Base-by-base conservation (phyloP, 2,888 invertebrate genomes). In the Agonopterix arenella region DNA sequence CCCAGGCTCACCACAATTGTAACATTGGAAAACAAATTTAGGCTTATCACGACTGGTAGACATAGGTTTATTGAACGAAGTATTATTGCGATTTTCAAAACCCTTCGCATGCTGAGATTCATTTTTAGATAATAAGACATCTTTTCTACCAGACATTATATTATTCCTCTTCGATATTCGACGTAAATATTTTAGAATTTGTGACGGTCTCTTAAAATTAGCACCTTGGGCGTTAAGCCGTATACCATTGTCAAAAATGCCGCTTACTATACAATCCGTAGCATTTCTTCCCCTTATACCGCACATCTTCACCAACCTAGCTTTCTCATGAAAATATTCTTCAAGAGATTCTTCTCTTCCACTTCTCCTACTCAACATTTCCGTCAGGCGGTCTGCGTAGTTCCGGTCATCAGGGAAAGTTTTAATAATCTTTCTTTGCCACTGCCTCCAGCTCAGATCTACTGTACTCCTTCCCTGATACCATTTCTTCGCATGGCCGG, bases 381-480 rank as follows among this genome's bases (percentile, higher is more conserved):
- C 58, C 1, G 11, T 18, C 2, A 62, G 47, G 8, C 57, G 42
- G 11, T 55, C 56, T 1, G 55, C 55, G 44, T 60, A 58, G 44
- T 61, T 61, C 10, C 52, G 36, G 10, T 56, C 58, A 37, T 54
- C 53, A 1, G 61, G 59, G 45, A 64, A 64, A 13, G 54, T 52
- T 38, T 47, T 48, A 1, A 55, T 2, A 8, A 64, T 44, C 46
- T 57, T 57, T 4, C 36, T 43, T 28, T 61, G 56, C 60, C 60
- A 60, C 46, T 60, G 45, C 3, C 13, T 16, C 58, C 61, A 61
- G 2, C 53, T 53, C 13, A 56, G 49, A 9, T 54, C n/a, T 4
- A 56, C 49, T 0, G 57, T 41, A 8, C 47, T 49, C 8, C 46
- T 41, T 1, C 59, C 60, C 16, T 58, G 49, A n/a, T 61, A 61